These are phyloP conservation scores for Cephonodes hylas DNA, from an alignment of 2,888 invertebrate species.

Conservation along the genomic window DNA sequence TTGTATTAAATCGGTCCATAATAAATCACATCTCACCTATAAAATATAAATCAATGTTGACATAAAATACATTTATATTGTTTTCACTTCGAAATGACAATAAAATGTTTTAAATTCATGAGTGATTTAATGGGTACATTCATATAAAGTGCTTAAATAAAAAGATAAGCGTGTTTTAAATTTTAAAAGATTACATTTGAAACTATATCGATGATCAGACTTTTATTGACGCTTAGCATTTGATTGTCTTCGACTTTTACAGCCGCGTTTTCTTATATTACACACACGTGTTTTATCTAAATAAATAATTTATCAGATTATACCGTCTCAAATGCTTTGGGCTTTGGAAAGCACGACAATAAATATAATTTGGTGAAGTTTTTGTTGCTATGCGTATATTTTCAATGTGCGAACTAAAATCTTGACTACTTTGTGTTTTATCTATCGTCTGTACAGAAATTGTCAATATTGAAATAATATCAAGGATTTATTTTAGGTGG, in stretches of 20 bases:
- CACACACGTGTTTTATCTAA: slow-evolving; percentile 18
- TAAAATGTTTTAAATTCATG: slow-evolving; percentile 77
- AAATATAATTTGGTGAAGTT: neutral
- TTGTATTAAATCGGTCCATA: slow-evolving; percentile 65
- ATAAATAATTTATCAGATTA: slow-evolving; percentile 9
- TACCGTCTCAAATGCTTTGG: neutral
- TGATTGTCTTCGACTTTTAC: slow-evolving; percentile 40
- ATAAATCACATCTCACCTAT: slow-evolving; percentile 77
- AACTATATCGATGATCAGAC: slow-evolving; percentile 53
- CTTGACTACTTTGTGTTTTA: neutral
- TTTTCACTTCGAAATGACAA: slow-evolving; percentile 76
- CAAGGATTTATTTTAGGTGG: too few relatives aligned
- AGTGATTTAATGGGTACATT: slow-evolving; percentile 68
- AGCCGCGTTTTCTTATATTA: slow-evolving; percentile 24
- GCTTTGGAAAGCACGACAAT: neutral
- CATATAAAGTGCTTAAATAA: slow-evolving; percentile 54
- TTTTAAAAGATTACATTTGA: slow-evolving; percentile 39
- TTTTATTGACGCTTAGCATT: slow-evolving; percentile 53
- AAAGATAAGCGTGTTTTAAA: slow-evolving; percentile 43
- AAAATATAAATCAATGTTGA: slow-evolving; percentile 76
- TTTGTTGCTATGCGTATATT: neutral
- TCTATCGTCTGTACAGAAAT: neutral
- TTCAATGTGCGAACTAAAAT: neutral
- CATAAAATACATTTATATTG: slow-evolving; percentile 79
- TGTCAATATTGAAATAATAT: too few relatives aligned